Evolutionary conservation across 2,797 vertebrate genomes (phyloP), one percentile per base, ranked within the genome.

Genomic region (Heteromormyrus szaboi): DNA sequence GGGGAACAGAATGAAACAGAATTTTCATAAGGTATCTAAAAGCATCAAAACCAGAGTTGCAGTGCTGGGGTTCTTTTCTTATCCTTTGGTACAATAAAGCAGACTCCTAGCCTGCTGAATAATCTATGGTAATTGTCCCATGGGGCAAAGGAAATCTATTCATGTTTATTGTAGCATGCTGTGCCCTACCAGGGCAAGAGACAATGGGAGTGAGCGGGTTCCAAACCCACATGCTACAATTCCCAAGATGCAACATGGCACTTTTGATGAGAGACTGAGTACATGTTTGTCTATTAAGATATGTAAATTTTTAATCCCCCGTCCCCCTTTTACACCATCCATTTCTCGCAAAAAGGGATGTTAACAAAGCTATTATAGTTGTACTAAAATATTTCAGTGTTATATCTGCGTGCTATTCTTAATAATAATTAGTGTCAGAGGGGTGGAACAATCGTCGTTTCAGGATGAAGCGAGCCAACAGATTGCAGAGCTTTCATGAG

Each of bases 241-340:
- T 93, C 88, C 88, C 88, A 91, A 90, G 90, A 92, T 92, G 91
- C 92, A 92, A 90, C 76, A 90, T 90, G 88, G 83, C 88, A 87
- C 85, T 91, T 88, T 91, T 88, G 86, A 88, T 88, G 81, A 89
- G 90, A 93, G 90, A 89, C 54, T 25, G 90, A 91, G 89, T 91
- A 90, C 92, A 92, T 90, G 89, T 94, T 93, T 93, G 93, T 93
- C 93, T 90, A 94, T 95, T 94, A 94, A 94, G 92, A 95, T 94
- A 94, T 95, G 93, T 93, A 93, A 95, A 95, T 94, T 93, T 91
- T 90, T 93, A 94, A 94, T 94, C 94, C 94, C 93, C 93, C 91
- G 91, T 91, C 94, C 91, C 91, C 88, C 91, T 93, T 94, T 93
- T 92, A 87, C 87, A 89, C 92, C 94, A 93, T 92, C 90, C 91